A percentile compares a stretch with the other conserved stretches of the same genome.
Conservation (phyloP, 37 sponge, comb jelly and placozoan species). For the Aplysina aerophoba region DNA sequence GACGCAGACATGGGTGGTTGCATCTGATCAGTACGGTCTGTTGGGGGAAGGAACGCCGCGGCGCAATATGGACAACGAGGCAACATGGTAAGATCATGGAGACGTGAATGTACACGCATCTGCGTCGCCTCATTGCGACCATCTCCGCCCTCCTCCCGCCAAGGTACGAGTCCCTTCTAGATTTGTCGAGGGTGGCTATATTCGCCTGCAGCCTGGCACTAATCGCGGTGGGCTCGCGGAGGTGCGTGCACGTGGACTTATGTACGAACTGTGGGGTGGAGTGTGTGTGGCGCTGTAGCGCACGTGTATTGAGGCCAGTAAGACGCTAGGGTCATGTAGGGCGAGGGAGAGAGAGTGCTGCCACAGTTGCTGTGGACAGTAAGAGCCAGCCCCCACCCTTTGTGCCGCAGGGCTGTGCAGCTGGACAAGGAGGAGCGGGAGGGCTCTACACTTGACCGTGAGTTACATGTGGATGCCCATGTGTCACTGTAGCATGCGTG, state of each 20-base stretch:
- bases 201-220: constrained; percentile 22
- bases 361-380: neutral
- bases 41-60: no score
- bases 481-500: no score
- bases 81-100: no score
- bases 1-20: no score
- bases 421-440: constrained; percentile 29
- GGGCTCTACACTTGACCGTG: constrained; percentile 25
- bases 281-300: neutral
- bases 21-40: no score
- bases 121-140: no score
- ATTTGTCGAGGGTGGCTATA: constrained; percentile 21
- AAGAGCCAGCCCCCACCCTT: no score
- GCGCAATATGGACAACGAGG: no score
- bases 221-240: constrained; percentile 4
- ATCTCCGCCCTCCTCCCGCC: no score
- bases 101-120: no score
- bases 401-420: constrained; percentile 9
- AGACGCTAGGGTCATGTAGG: neutral
- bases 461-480: neutral
- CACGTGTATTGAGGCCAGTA: no score
- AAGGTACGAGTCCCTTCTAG: constrained; percentile 14
- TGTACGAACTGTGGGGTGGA: neutral
- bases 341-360: neutral
- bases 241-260: neutral